phyloP scores from a whole-genome alignment of 2,113 vertebrate genomes.

The Psilopogon haemacephalus region DNA sequence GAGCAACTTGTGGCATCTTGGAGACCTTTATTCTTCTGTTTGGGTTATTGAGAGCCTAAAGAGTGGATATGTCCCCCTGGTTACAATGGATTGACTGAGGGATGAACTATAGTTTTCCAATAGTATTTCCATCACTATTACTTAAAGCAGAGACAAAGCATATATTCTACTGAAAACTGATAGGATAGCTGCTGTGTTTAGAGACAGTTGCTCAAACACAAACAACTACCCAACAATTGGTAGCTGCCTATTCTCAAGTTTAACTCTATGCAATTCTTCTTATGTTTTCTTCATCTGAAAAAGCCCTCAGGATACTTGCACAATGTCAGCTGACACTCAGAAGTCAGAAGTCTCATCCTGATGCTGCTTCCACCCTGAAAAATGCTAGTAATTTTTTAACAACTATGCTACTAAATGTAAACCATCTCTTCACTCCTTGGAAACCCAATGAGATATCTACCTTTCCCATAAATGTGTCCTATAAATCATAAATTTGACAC shows the following conservation, averaged over 20 bases:
- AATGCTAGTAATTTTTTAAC: rapidly evolving
- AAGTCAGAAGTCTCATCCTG: neutral
- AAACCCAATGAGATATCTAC: neutral
- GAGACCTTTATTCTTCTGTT: neutral
- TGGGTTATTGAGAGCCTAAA: neutral
- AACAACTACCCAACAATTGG: neutral
- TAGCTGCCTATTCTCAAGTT: neutral
- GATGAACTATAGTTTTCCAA: neutral
- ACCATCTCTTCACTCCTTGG: neutral
- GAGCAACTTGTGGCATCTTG: neutral
- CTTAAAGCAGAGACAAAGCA: neutral
- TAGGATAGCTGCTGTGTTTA: neutral
- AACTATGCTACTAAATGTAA: neutral
- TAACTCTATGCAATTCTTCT: neutral
- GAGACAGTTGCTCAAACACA: neutral
- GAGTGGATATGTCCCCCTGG: neutral
- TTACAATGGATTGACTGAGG: neutral
- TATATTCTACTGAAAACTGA: neutral
- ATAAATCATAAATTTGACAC: neutral
- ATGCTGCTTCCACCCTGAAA: neutral
- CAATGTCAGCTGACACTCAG: neutral
- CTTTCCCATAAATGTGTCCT: neutral
- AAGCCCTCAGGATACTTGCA: neutral
- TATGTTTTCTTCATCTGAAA: neutral
- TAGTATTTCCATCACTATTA: neutral